Percentiles rank a stretch among this genome's conserved stretches.
These are phyloP conservation scores for Galaxias olidus DNA, from an alignment of 2,797 vertebrate species.

Conservation along the genomic window DNA sequence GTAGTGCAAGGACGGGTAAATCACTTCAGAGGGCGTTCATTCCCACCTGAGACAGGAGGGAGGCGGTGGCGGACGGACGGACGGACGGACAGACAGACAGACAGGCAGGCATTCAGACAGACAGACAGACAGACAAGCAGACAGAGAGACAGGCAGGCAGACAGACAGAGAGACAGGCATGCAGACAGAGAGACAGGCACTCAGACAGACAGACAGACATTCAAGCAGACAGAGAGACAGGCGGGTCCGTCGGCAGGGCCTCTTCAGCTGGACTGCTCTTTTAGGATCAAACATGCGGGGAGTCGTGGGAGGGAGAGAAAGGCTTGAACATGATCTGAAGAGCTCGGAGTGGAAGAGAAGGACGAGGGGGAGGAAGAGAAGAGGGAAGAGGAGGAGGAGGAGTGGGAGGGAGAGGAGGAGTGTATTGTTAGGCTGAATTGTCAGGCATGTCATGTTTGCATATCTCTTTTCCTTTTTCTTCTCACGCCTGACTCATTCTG, in stretches of 20 bases:
- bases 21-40: conserved; percentile 69
- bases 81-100: no score
- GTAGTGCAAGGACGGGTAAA: conserved; percentile 32
- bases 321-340: conserved; percentile 53
- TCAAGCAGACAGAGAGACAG: conserved; percentile 38
- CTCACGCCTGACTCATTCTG: conserved; percentile 45
- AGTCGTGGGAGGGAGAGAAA: conserved; percentile 47
- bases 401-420: conserved; percentile 20
- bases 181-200: conserved; percentile 42
- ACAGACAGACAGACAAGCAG: no score
- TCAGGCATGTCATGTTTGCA: conserved; percentile 74
- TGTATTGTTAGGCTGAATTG: conserved; percentile 58
- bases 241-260: conserved; percentile 41
- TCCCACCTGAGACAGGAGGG: conserved; percentile 44
- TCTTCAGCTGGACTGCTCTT: conserved; percentile 63
- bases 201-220: conserved; percentile 31
- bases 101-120: no score
- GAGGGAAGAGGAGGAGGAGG: conserved; percentile 39
- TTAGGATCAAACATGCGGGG: conserved; percentile 64
- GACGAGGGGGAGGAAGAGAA: conserved; percentile 38
- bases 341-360: conserved; percentile 23
- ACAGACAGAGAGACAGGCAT: no score
- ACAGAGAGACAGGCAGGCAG: no score
- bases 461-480: conserved; percentile 65
- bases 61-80: no score